Conservation (phyloP, 1,140 invertebrate genomes). For the Cotesia chilonis region DNA sequence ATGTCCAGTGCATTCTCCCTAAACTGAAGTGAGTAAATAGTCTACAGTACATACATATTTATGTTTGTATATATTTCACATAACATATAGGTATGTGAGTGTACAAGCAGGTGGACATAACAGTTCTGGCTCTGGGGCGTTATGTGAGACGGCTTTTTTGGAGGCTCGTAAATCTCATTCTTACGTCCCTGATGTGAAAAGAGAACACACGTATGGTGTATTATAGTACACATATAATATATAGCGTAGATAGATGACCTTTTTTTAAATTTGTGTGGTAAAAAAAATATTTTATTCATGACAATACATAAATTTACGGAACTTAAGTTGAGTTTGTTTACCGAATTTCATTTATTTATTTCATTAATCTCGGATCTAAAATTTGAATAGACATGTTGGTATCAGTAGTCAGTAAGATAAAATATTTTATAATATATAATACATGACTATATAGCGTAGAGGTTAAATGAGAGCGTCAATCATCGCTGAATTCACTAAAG, state of each 20-base stretch:
- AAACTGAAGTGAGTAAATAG: no score
- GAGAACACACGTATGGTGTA: not conserved
- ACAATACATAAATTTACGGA: not conserved
- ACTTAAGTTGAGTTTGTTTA: no score
- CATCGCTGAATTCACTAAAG: slow-evolving; percentile 29
- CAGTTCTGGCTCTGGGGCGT: slow-evolving; percentile 9
- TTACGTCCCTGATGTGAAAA: slow-evolving; percentile 11
- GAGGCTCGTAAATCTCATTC: slow-evolving; percentile 24
- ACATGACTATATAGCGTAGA: not conserved
- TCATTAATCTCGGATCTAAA: not conserved
- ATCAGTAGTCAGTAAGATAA: no score
- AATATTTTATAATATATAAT: not conserved
- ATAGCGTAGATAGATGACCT: slow-evolving; percentile 1
- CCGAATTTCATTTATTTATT: not conserved
- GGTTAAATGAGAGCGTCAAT: slow-evolving; percentile 3
- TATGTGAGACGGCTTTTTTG: slow-evolving; percentile 23
- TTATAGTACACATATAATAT: no score
- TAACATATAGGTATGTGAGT: not conserved
- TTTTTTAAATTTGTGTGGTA: not conserved
- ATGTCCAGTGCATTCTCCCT: no score
- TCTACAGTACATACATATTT: no score
- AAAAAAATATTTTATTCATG: slow-evolving; percentile 14
- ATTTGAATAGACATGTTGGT: no score
- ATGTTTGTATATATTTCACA: not conserved
- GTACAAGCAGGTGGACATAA: slow-evolving; percentile 20